phyloP scores from a whole-genome alignment of 2,888 invertebrate genomes.

The Lochmaea capreae region DNA sequence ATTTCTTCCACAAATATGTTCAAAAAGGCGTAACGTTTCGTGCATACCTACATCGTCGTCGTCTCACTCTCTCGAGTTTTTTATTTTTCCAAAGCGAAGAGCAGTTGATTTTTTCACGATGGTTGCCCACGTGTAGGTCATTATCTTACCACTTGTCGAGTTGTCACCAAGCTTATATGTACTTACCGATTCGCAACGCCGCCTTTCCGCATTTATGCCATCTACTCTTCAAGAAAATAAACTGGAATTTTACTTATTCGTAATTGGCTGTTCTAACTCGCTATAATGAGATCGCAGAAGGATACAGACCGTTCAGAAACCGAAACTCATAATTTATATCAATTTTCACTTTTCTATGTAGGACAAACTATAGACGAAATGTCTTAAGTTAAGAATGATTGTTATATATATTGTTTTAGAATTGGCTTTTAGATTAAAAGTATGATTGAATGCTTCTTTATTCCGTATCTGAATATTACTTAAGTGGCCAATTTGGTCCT shows the following conservation, averaged over 20 bases:
- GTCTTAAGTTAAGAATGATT: no score
- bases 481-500: no score
- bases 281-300: slow-evolving; percentile 19
- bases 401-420: no score
- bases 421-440: no score
- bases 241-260: slow-evolving; percentile 40
- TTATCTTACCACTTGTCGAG: slow-evolving; percentile 51
- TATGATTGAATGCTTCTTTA: no score
- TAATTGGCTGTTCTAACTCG: slow-evolving; percentile 12
- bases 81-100: slow-evolving; percentile 25
- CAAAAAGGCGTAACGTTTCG: slow-evolving; percentile 7
- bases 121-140: slow-evolving; percentile 48
- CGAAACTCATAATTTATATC: background rate
- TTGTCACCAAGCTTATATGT: slow-evolving; percentile 45
- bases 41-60: slow-evolving; percentile 6
- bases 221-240: slow-evolving; percentile 43
- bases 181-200: slow-evolving; percentile 43
- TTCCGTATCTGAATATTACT: no score
- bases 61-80: slow-evolving; percentile 3
- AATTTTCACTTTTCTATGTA: background rate
- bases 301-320: background rate
- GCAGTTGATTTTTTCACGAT: slow-evolving; percentile 43
- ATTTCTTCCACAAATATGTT: slow-evolving; percentile 1
- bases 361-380: no score
- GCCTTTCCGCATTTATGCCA: slow-evolving; percentile 40